Evolutionary conservation across 2,113 vertebrate species (phyloP).

Genomic region (Oreochromis spilurus): DNA sequence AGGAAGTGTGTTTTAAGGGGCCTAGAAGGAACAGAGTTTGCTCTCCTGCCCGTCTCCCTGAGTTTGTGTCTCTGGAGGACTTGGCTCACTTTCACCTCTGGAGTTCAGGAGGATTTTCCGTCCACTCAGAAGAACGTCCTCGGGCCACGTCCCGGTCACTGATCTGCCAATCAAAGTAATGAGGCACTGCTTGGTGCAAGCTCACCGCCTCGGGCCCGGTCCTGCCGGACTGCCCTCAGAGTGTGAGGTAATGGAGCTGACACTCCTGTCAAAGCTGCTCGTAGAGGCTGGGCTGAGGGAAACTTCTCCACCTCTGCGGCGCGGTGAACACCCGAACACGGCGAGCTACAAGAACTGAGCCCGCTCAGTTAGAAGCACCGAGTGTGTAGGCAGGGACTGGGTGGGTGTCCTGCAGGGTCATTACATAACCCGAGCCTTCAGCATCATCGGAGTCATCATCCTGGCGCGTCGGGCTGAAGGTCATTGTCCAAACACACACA

Average conservation of each 20-base stretch:
- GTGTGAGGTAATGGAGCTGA: slow-evolving; percentile 58
- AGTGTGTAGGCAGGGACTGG: not conserved
- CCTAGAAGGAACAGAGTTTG: not conserved
- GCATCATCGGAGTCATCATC: not conserved
- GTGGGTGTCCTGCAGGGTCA: not conserved
- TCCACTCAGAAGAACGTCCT: not conserved
- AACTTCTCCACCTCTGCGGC: slow-evolving; percentile 12
- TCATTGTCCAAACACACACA: not conserved
- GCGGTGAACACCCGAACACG: not conserved
- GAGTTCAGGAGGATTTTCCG: not conserved
- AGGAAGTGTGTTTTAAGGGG: not conserved
- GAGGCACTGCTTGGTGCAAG: slow-evolving; percentile 18
- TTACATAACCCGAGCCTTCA: not conserved
- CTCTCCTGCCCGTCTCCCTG: not conserved
- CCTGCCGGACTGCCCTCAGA: slow-evolving; percentile 47
- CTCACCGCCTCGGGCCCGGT: slow-evolving; percentile 24
- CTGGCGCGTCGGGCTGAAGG: not conserved
- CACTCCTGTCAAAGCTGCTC: slow-evolving; percentile 54
- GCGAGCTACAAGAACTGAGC: not conserved
- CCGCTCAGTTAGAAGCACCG: not conserved
- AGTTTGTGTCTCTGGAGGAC: not conserved
- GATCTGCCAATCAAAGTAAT: slow-evolving; percentile 64
- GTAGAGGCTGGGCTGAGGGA: slow-evolving; percentile 1
- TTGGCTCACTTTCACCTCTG: not conserved
- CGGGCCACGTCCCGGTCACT: slow-evolving; percentile 42